These are phyloP conservation scores for Furcifer pardalis DNA, from an alignment of 2,797 vertebrate genomes.

Conservation along the genomic window DNA sequence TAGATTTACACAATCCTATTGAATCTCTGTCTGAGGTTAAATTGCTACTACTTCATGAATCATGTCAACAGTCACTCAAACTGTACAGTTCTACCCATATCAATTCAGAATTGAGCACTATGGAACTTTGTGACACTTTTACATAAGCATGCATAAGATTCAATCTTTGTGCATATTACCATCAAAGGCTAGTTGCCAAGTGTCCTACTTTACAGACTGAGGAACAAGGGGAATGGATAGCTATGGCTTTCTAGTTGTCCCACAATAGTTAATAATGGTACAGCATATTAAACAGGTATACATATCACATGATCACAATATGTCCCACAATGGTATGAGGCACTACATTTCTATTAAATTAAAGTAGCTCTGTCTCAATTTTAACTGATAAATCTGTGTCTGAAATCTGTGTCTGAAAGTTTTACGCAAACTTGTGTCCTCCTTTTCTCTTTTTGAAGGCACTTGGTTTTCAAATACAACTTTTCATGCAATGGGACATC, in stretches of 20 bases:
- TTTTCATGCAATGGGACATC: background rate
- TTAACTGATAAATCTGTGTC: background rate
- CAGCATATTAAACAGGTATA: background rate
- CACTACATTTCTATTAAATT: background rate
- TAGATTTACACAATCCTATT: background rate
- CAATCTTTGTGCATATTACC: background rate
- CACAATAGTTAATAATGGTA: background rate
- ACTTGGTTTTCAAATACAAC: rapidly evolving
- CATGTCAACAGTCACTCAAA: background rate
- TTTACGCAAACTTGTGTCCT: background rate
- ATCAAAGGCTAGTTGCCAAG: background rate
- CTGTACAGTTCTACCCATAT: rapidly evolving
- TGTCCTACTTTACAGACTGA: background rate
- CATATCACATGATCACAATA: background rate
- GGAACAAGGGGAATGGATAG: background rate
- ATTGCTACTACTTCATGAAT: background rate
- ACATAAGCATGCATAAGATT: background rate
- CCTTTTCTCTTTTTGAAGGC: background rate
- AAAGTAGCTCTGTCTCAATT: background rate
- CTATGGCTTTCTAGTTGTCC: background rate
- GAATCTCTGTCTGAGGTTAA: background rate
- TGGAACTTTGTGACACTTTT: no score
- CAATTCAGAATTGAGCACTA: background rate
- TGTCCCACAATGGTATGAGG: background rate
- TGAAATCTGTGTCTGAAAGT: background rate